phyloP scores from a whole-genome alignment of 2,888 invertebrate species.

The Drosophila kambysellisi region DNA sequence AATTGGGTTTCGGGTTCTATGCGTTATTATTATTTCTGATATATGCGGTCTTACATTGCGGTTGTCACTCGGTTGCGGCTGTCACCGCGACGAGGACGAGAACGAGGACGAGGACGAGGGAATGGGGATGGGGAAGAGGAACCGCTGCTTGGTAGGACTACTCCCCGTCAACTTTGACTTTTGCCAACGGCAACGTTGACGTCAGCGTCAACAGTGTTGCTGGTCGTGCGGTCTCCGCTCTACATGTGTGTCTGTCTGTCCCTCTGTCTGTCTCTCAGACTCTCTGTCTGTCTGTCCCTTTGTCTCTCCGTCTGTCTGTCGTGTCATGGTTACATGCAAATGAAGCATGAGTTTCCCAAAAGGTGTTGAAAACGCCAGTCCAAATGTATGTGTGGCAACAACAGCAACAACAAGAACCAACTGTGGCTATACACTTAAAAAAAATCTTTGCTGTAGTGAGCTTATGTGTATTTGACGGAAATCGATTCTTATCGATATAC shows the following conservation, averaged over 20 bases:
- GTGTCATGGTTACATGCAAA: slow-evolving; percentile 80
- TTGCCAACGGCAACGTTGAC: slow-evolving; percentile 16
- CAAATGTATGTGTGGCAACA: slow-evolving; percentile 35
- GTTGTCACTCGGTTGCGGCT: slow-evolving; percentile 71
- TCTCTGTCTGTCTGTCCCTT: not conserved
- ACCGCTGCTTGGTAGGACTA: slow-evolving; percentile 39
- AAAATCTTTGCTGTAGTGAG: not conserved
- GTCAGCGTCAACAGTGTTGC: slow-evolving; percentile 29
- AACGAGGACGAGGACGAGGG: not conserved
- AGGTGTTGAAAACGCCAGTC: slow-evolving; percentile 78
- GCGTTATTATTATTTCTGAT: slow-evolving; percentile 79
- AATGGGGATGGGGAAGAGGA: not conserved
- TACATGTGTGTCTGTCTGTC: slow-evolving; percentile 21
- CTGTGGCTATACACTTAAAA: not conserved
- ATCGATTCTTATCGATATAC: not conserved
- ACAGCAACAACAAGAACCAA: slow-evolving; percentile 21
- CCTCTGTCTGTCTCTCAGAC: not conserved
- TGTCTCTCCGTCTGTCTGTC: slow-evolving; percentile 23
- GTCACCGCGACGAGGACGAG: slow-evolving; percentile 46
- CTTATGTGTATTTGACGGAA: not conserved
- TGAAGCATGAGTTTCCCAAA: slow-evolving; percentile 80
- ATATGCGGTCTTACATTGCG: slow-evolving; percentile 80
- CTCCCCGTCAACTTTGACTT: slow-evolving; percentile 12
- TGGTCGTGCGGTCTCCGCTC: slow-evolving; percentile 57
- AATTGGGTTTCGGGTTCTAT: slow-evolving; percentile 49